Base-by-base conservation (phyloP, 2,888 invertebrate species). In the Chrysotoxum bicinctum region DNA sequence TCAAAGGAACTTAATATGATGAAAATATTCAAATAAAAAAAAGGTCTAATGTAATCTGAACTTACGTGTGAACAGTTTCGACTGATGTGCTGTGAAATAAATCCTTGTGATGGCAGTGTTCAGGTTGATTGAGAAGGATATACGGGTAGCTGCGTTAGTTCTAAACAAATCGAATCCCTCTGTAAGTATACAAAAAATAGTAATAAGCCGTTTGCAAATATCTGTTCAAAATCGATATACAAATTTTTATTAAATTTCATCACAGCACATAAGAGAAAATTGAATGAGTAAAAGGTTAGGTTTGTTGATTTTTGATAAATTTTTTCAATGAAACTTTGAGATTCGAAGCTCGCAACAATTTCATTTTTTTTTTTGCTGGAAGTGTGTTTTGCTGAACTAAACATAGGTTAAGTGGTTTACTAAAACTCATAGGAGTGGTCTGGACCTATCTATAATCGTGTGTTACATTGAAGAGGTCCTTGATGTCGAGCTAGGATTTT, bases 51-150 rank as follows among this genome's bases (percentile, higher is more conserved):
- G 56, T 37, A 84, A 76, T 77, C 80, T 76, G 60, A 84, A 80
- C 84, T 80, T 74, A 84, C 84, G 72, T 60, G 60, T 70, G 72
- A 84, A 75, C 84, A 72, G 75, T 70, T 84, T 54, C 60, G 75
- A 72, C 75, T 72, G 75, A 76, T 80, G 66, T 72, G 43, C 72
- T 45, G 30, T 45, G 64, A 76, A 40, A 60, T 40, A 48, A 66
- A 74, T 68, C 58, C 30, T 6, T 74, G 52, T 74, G 52, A 73
- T 78, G 78, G 73, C 78, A 78, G 83, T 64, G 48, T 69, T 40
- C 69, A 74, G 54, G 77, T 66, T 62, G 54, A 58, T 62, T 48
- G 69, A 14, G 45, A 64, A 62, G 64, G 83, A 75, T 80, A 76
- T 75, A 74, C 50, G 64, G 48, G 70, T 23, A 37, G 10, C 12